Conservation (phyloP, 2,113 vertebrate genomes). For the Microtus oregoni region DNA sequence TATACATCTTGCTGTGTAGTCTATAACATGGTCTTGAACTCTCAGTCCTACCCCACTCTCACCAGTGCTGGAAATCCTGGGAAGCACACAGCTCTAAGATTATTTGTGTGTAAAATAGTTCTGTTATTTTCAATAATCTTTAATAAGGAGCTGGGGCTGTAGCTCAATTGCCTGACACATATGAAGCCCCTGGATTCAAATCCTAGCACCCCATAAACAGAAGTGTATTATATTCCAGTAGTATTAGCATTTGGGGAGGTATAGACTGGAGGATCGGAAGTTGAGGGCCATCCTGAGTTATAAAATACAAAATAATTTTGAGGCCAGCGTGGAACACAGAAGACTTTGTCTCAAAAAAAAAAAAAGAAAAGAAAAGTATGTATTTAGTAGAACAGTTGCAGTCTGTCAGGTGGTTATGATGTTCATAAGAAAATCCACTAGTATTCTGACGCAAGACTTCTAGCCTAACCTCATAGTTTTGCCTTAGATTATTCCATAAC, state of each 20-base stretch:
- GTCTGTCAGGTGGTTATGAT: background rate
- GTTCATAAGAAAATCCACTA: background rate
- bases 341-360: background rate
- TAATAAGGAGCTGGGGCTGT: background rate
- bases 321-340: background rate
- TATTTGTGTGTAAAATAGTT: background rate
- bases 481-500: constrained; percentile 32
- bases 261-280: background rate
- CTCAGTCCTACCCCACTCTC: background rate
- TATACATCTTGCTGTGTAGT: background rate
- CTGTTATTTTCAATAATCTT: background rate
- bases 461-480: background rate
- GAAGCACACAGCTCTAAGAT: background rate
- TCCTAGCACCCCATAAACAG: background rate
- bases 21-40: background rate
- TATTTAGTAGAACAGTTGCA: background rate
- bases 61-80: background rate
- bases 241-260: background rate
- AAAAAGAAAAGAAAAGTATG: background rate
- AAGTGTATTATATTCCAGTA: background rate
- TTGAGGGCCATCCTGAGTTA: background rate
- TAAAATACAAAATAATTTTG: background rate
- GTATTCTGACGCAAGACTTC: constrained; percentile 5
- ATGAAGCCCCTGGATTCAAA: background rate
- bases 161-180: background rate